Conservation (phyloP, 2,797 vertebrate species). For the Lacerta bilineata region DNA sequence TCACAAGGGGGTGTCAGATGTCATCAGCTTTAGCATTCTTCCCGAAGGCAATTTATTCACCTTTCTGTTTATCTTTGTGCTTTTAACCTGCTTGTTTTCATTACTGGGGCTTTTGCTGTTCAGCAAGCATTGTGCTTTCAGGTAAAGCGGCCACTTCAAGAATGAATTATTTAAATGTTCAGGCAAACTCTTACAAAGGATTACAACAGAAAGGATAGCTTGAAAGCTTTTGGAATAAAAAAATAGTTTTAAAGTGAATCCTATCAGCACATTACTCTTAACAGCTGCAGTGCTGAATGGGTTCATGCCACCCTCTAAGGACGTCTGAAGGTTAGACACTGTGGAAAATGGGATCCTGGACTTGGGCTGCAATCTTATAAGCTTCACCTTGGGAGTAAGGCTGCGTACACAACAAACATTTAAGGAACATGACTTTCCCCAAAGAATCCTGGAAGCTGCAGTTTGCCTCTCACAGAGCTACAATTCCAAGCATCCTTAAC, state of each 20-base stretch:
- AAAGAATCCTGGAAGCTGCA: no score
- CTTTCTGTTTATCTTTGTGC: constrained; percentile 31
- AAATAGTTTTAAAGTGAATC: not conserved
- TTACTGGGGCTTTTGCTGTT: constrained; percentile 6
- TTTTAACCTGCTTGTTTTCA: constrained; percentile 13
- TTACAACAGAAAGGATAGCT: constrained; percentile 10
- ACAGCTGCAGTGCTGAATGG: not conserved
- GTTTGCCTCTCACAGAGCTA: no score
- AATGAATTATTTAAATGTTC: constrained; percentile 14
- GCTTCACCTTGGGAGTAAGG: not conserved
- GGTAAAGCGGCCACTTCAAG: not conserved
- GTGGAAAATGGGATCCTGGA: not conserved
- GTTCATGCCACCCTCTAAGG: not conserved
- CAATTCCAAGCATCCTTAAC: no score
- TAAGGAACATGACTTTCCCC: no score
- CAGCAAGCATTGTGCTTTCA: constrained; percentile 32
- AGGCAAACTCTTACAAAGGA: constrained; percentile 17
- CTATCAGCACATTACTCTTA: not conserved
- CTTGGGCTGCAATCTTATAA: not conserved
- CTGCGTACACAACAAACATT: no score
- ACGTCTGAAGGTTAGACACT: no score
- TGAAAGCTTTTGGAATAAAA: not conserved
- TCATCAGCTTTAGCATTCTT: constrained; percentile 27
- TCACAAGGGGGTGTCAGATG: constrained; percentile 31
- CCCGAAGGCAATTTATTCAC: constrained; percentile 39